Conservation (phyloP, 64 coral and sea anemone species). For the Actinia equina region DNA sequence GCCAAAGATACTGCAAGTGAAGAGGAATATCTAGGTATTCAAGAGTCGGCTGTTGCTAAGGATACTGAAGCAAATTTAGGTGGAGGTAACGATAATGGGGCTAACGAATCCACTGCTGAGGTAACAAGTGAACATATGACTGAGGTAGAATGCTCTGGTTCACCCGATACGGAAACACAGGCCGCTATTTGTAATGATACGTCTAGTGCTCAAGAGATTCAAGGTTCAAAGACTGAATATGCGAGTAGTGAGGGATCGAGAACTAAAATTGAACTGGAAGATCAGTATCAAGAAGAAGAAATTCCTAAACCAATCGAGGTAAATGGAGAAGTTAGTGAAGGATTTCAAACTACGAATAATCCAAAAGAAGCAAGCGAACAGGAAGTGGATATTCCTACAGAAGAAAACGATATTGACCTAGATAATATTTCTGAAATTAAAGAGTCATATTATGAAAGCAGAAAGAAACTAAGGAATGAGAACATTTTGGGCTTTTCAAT, state of each 20-base stretch:
- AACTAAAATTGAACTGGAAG: not conserved
- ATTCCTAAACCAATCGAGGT: not conserved
- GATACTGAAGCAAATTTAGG: not conserved
- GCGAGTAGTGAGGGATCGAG: not conserved
- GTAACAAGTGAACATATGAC: not conserved
- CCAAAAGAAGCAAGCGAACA: not conserved
- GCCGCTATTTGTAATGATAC: not conserved
- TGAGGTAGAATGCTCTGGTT: not conserved
- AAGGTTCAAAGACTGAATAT: not conserved
- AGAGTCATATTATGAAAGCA: slow-evolving; percentile 20
- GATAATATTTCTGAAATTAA: slow-evolving; percentile 4
- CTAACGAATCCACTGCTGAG: not conserved
- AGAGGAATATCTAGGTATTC: not conserved
- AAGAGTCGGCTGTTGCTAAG: not conserved
- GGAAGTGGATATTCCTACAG: not conserved
- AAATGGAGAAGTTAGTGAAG: not conserved
- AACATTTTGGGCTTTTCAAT: not conserved
- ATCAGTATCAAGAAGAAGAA: not conserved
- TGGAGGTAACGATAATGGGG: not conserved
- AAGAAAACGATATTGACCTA: not conserved
- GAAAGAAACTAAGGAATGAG: not conserved
- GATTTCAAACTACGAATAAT: not conserved
- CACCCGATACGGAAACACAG: not conserved
- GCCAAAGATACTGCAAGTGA: not conserved
- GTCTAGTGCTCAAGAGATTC: not conserved